phyloP scores from a whole-genome alignment of 2,888 invertebrate genomes.

The Tachina lurida region DNA sequence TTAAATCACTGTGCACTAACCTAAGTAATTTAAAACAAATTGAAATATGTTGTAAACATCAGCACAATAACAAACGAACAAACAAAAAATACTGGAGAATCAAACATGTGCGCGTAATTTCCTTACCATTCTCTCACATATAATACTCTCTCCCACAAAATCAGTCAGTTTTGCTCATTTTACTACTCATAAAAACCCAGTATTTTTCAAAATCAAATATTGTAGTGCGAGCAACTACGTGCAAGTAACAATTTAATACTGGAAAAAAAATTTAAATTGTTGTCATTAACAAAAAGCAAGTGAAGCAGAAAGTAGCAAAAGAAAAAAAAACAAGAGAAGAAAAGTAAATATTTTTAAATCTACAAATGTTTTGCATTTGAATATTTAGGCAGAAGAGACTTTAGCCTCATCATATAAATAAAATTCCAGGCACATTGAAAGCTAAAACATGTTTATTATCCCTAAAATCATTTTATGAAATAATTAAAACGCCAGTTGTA shows the following conservation, averaged over 20 bases:
- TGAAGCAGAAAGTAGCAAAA: not conserved
- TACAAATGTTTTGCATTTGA: constrained; percentile 8
- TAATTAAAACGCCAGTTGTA: not conserved
- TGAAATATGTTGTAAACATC: constrained; percentile 39
- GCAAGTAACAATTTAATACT: constrained; percentile 37
- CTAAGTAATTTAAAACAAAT: constrained; percentile 36
- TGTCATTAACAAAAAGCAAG: not conserved
- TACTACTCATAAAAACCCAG: constrained; percentile 26
- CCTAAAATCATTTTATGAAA: not conserved
- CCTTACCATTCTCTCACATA: not conserved
- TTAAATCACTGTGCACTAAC: constrained; percentile 28
- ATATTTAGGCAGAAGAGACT: constrained; percentile 12
- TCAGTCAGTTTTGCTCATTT: not conserved
- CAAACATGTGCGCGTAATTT: constrained; percentile 42
- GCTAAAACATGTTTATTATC: constrained; percentile 5
- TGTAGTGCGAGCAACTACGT: not conserved
- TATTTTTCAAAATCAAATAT: constrained; percentile 30
- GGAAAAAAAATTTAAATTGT: constrained; percentile 14
- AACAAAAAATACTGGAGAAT: constrained; percentile 9
- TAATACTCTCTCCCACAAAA: not conserved
- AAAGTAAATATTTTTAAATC: constrained; percentile 32
- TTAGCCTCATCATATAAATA: not conserved
- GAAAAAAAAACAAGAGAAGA: not conserved
- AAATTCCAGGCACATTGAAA: not conserved
- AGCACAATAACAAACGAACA: constrained; percentile 15